Evolutionary conservation across 2,888 invertebrate species (phyloP).

Genomic region (Cepaea hortensis): DNA sequence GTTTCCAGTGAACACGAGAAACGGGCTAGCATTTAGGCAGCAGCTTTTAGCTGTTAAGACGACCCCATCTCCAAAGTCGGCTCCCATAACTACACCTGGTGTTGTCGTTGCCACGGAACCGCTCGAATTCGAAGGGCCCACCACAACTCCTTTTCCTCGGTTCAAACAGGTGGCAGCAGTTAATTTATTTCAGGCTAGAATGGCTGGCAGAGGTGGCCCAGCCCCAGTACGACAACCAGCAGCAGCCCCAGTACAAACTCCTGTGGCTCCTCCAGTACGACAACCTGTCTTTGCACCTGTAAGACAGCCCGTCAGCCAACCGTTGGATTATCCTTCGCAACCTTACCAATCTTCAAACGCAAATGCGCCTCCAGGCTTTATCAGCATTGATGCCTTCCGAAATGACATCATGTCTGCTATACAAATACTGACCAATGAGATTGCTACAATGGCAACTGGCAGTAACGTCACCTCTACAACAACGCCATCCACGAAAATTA

Average conservation of each 20-base stretch:
- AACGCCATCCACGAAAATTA: neutral
- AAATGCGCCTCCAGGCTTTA: neutral
- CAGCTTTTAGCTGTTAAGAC: neutral
- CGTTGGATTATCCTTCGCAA: neutral
- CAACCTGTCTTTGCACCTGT: no score
- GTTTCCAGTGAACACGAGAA: neutral
- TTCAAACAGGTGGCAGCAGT: no score
- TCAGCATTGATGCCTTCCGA: neutral
- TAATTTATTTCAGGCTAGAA: no score
- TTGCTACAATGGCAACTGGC: neutral
- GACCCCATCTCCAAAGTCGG: neutral
- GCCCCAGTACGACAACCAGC: no score
- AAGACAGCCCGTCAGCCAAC: neutral
- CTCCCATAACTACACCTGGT: neutral
- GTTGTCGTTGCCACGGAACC: neutral
- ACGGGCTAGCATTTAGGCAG: neutral
- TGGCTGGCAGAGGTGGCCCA: no score
- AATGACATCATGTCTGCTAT: neutral
- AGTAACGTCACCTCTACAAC: neutral
- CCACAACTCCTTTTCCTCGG: neutral
- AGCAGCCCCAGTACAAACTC: no score
- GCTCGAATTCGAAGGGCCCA: neutral
- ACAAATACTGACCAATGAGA: neutral
- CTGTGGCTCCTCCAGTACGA: no score
- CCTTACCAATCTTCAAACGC: neutral